These are phyloP conservation scores for Aleiodes testaceus DNA, from an alignment of 2,888 invertebrate genomes.

Conservation along the genomic window DNA sequence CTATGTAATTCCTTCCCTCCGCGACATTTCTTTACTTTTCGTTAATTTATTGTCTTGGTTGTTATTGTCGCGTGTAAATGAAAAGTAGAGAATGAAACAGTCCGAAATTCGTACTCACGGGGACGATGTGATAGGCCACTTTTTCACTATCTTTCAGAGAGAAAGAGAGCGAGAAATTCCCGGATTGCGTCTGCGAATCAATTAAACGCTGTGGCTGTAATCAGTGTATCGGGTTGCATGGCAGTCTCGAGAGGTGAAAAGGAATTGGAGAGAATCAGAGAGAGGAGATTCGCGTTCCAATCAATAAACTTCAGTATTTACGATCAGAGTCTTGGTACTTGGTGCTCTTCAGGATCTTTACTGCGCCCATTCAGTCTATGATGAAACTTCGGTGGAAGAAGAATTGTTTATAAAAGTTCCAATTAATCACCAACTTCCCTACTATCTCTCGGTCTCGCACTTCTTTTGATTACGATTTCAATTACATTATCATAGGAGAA, in stretches of 20 bases:
- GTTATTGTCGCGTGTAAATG: conserved; percentile 23
- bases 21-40: too few species aligned
- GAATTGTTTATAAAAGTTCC: neutral
- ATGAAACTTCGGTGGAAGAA: conserved; percentile 5
- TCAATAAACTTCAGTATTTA: conserved; percentile 70
- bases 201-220: conserved; percentile 68
- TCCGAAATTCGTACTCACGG: conserved; percentile 6
- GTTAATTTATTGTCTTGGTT: conserved; percentile 23
- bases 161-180: conserved; percentile 37
- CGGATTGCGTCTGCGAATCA: conserved; percentile 69
- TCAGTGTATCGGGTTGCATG: conserved; percentile 63
- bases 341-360: conserved; percentile 7
- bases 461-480: neutral
- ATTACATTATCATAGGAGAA: too few species aligned
- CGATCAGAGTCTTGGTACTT: conserved; percentile 53
- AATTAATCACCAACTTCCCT: too few species aligned
- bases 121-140: conserved; percentile 1
- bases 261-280: conserved; percentile 17
- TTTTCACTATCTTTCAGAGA: neutral
- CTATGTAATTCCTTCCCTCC: too few species aligned
- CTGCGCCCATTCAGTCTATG: conserved; percentile 1
- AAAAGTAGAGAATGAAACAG: neutral
- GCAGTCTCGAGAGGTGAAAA: conserved; percentile 16
- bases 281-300: conserved; percentile 68
- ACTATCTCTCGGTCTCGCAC: too few species aligned